Conservation (phyloP, 2,797 vertebrate genomes). For the Moxostoma hubbsi region DNA sequence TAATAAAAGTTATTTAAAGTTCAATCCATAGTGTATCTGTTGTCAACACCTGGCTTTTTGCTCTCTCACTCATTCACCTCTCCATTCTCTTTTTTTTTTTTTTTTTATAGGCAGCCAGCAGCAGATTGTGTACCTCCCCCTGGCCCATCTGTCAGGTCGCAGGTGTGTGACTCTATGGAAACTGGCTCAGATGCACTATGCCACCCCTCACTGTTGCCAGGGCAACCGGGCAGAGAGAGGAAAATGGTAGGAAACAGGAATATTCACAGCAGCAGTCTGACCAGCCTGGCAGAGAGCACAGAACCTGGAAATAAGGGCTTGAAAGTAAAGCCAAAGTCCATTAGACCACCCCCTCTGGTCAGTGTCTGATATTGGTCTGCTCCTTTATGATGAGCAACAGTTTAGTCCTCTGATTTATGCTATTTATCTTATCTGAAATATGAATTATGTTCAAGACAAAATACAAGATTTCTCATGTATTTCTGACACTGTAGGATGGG, state of each 20-base stretch:
- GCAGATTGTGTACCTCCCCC: conserved; percentile 36
- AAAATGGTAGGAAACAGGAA: not conserved
- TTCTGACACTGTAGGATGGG: conserved; percentile 79
- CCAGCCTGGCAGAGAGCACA: conserved; percentile 66
- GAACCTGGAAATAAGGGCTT: conserved; percentile 51
- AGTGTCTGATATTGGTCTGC: conserved; percentile 39
- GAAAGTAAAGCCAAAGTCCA: conserved; percentile 59
- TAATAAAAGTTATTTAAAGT: not conserved
- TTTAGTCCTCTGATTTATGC: not conserved
- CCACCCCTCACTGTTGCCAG: conserved; percentile 27
- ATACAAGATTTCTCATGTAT: not conserved
- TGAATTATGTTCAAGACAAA: not conserved
- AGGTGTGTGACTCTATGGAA: conserved; percentile 6
- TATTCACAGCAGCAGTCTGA: conserved; percentile 71
- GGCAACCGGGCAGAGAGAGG: conserved; percentile 26
- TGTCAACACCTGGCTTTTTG: conserved; percentile 8
- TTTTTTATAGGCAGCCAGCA: conserved; percentile 49
- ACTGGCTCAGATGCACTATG: conserved; percentile 12
- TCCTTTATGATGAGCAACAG: not conserved
- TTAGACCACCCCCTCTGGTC: conserved; percentile 70
- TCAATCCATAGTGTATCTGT: not conserved
- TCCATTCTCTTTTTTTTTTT: conserved; percentile 14
- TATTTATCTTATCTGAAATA: not conserved
- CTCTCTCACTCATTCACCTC: not conserved
- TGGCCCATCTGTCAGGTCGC: conserved; percentile 7